Conservation (phyloP, 2,797 vertebrate genomes). For the Poecilia velifera region DNA sequence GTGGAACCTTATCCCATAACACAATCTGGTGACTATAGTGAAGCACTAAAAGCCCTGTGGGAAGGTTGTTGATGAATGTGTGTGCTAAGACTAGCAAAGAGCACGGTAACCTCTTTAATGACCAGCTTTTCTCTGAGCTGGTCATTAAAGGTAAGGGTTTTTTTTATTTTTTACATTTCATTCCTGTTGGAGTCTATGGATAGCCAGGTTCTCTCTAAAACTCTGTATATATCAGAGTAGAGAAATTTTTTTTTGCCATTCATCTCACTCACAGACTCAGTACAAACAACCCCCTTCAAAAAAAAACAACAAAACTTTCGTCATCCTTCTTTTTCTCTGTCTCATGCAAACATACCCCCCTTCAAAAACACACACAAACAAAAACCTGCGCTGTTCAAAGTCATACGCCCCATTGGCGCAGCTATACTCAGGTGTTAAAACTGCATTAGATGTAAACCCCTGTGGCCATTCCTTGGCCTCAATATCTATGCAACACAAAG, state of each 20-base stretch:
- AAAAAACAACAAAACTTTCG: neutral
- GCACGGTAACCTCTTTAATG: slow-evolving; percentile 59
- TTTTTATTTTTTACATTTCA: slow-evolving; percentile 20
- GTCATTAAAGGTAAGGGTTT: slow-evolving; percentile 51
- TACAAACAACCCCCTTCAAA: slow-evolving; percentile 6
- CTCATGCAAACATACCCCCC: slow-evolving; percentile 10
- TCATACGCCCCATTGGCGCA: slow-evolving; percentile 31
- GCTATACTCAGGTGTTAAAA: slow-evolving; percentile 65
- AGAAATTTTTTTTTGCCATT: slow-evolving; percentile 1
- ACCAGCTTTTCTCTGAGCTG: slow-evolving; percentile 35
- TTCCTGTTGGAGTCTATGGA: slow-evolving; percentile 1
- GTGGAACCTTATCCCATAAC: slow-evolving; percentile 48
- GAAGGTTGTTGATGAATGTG: slow-evolving; percentile 72
- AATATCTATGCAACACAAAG: slow-evolving; percentile 62
- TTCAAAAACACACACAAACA: slow-evolving; percentile 21
- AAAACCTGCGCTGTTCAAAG: slow-evolving; percentile 45
- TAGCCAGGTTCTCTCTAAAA: slow-evolving; percentile 19
- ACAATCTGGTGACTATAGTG: slow-evolving; percentile 39
- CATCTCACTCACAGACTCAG: slow-evolving; percentile 2
- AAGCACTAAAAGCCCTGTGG: slow-evolving; percentile 56
- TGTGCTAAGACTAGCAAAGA: slow-evolving; percentile 47
- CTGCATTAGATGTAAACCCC: slow-evolving; percentile 60
- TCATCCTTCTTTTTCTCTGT: slow-evolving; percentile 3
- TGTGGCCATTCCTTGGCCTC: slow-evolving; percentile 61
- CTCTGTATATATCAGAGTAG: neutral